These are phyloP conservation scores for Sitophilus oryzae DNA, from an alignment of 1,140 invertebrate species.

Conservation along the genomic window DNA sequence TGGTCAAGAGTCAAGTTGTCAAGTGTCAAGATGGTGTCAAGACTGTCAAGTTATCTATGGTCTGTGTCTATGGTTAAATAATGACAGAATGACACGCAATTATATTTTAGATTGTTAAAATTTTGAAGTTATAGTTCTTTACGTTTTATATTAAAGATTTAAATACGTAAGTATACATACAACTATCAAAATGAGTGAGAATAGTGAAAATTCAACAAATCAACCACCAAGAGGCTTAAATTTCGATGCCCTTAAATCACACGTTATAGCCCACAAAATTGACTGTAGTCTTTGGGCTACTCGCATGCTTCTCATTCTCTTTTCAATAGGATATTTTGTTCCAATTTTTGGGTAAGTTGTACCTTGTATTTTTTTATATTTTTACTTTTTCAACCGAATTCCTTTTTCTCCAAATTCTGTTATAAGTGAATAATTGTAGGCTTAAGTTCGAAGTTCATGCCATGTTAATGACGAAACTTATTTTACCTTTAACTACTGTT, in stretches of 20 bases:
- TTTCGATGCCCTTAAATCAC: conserved; percentile 59
- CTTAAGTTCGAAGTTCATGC: not conserved
- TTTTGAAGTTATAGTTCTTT: too few species aligned
- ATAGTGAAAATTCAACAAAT: not conserved
- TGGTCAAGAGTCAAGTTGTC: too few species aligned
- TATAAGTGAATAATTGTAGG: not conserved
- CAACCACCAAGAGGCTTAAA: conserved; percentile 28
- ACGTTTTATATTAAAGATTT: too few species aligned
- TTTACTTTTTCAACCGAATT: not conserved
- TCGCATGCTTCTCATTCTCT: conserved; percentile 73
- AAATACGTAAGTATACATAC: too few species aligned
- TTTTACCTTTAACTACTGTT: conserved; percentile 1
- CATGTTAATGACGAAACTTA: not conserved
- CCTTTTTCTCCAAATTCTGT: not conserved
- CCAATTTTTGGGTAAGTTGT: conserved; percentile 79
- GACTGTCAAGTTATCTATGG: too few species aligned
- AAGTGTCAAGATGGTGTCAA: too few species aligned
- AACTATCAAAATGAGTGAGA: too few species aligned
- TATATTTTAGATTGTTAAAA: too few species aligned
- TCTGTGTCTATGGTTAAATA: too few species aligned
- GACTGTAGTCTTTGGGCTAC: conserved; percentile 79
- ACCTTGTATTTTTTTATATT: not conserved
- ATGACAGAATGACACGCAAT: too few species aligned
- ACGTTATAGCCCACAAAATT: conserved; percentile 75
- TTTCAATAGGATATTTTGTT: conserved; percentile 76